Conservation (phyloP, 1,140 invertebrate species). For the Medauroidea extradentata region DNA sequence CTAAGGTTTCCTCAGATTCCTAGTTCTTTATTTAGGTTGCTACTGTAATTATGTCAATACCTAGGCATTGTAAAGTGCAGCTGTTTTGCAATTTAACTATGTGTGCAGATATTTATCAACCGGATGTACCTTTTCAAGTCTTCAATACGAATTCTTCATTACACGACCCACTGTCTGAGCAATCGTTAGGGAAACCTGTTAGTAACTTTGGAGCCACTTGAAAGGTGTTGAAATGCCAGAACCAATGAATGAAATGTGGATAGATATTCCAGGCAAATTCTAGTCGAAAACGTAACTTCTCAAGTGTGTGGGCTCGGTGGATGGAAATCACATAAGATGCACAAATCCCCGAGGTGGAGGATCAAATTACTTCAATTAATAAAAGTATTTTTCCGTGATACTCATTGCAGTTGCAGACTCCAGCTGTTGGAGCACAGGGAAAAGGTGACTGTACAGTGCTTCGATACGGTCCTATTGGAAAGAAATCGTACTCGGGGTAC, state of each 20-base stretch:
- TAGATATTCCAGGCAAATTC: background rate
- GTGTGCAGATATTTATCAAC: no score
- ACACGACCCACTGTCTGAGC: background rate
- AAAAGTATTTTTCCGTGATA: conserved; percentile 35
- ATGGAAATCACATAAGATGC: conserved; percentile 35
- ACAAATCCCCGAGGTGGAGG: conserved; percentile 29
- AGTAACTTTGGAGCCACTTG: background rate
- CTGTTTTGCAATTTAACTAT: no score
- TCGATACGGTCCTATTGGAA: background rate
- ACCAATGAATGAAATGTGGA: conserved; percentile 11
- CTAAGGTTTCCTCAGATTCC: no score
- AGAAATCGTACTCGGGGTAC: background rate
- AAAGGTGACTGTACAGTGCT: conserved; percentile 41
- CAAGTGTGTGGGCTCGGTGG: conserved; percentile 25
- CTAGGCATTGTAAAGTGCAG: no score
- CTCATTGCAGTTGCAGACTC: conserved; percentile 40
- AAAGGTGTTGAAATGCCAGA: background rate
- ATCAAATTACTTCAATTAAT: conserved; percentile 36
- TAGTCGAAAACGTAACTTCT: background rate
- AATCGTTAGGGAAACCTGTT: background rate
- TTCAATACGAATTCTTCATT: background rate
- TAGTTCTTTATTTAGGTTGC: no score
- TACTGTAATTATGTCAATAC: no score
- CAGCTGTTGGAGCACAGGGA: conserved; percentile 40
- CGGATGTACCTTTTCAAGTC: background rate